A percentile compares a stretch with the other conserved stretches of the same genome.
These are phyloP conservation scores for Chaetophractus vellerosus DNA, from an alignment of 2,797 vertebrate species.

Conservation along the genomic window DNA sequence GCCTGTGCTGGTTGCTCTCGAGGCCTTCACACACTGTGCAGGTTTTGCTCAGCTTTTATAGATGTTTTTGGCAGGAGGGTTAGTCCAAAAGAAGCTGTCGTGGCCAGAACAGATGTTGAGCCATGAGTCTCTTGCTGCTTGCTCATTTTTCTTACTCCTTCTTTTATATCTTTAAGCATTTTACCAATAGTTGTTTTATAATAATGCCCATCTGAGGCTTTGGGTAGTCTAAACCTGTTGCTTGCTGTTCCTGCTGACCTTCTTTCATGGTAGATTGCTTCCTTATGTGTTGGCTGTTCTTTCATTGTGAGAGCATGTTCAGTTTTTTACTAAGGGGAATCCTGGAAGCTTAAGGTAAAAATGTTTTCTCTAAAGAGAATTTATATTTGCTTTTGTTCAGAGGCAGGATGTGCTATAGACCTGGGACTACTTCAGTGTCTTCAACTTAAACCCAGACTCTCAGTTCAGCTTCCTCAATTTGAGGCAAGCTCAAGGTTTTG, in stretches of 20 bases:
- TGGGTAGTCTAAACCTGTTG: conserved; percentile 16
- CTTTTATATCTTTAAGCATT: conserved; percentile 52
- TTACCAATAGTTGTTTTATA: conserved; percentile 50
- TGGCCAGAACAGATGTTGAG: not conserved
- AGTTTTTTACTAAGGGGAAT: not conserved
- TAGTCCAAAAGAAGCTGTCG: conserved; percentile 36
- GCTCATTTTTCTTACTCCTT: conserved; percentile 52
- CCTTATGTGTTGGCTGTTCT: conserved; percentile 22
- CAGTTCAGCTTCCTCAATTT: not conserved
- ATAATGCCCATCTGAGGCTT: not conserved
- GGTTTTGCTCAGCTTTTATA: conserved; percentile 32
- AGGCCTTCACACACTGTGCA: not conserved
- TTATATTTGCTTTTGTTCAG: conserved; percentile 25
- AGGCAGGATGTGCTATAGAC: conserved; percentile 21
- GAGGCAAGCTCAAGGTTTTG: not conserved
- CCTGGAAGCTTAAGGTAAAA: conserved; percentile 47
- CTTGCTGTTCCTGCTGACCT: conserved; percentile 27
- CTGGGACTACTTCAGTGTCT: not conserved
- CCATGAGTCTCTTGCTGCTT: conserved; percentile 4
- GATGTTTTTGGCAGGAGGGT: not conserved
- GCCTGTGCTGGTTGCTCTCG: not conserved
- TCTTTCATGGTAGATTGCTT: conserved; percentile 8
- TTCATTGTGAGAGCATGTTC: conserved; percentile 51
- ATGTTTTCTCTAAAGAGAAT: conserved; percentile 59
- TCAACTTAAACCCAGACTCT: not conserved